phyloP scores from a whole-genome alignment of 2,888 invertebrate species.

The Tipula helvola region DNA sequence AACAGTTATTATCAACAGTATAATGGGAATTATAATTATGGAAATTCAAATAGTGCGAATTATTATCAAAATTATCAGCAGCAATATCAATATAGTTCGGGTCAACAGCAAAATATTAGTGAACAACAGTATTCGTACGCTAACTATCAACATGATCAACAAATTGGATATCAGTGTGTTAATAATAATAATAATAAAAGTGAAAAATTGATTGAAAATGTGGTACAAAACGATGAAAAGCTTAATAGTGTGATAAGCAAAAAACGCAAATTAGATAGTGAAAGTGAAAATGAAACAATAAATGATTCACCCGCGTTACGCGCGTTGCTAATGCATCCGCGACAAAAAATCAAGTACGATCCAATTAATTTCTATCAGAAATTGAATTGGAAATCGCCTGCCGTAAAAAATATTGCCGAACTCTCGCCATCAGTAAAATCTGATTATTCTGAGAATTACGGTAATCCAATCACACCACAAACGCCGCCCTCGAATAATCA shows the following conservation, averaged over 20 bases:
- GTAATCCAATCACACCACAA: slow-evolving; percentile 10
- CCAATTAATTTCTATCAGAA: slow-evolving; percentile 29
- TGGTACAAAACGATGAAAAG: neutral
- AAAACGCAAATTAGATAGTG: slow-evolving; percentile 9
- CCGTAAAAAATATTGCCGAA: neutral
- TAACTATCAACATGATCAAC: neutral
- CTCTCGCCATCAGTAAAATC: slow-evolving; percentile 25
- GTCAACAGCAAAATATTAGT: neutral
- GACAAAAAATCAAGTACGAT: slow-evolving; percentile 30
- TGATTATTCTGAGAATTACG: slow-evolving; percentile 30
- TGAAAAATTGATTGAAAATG: neutral
- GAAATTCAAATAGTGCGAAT: neutral
- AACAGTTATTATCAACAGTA: neutral
- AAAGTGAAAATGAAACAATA: neutral
- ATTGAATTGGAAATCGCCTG: slow-evolving; percentile 9
- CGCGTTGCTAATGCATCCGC: slow-evolving; percentile 41
- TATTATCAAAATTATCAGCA: neutral
- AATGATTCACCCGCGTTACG: slow-evolving; percentile 45
- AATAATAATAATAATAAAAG: neutral
- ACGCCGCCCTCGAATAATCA: slow-evolving; percentile 19
- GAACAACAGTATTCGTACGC: neutral
- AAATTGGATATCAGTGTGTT: slow-evolving; percentile 5
- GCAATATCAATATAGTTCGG: neutral
- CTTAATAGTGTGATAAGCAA: neutral
- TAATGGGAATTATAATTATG: neutral